Conservation (phyloP, 1,140 invertebrate genomes). For the Temnothorax nylanderi region DNA sequence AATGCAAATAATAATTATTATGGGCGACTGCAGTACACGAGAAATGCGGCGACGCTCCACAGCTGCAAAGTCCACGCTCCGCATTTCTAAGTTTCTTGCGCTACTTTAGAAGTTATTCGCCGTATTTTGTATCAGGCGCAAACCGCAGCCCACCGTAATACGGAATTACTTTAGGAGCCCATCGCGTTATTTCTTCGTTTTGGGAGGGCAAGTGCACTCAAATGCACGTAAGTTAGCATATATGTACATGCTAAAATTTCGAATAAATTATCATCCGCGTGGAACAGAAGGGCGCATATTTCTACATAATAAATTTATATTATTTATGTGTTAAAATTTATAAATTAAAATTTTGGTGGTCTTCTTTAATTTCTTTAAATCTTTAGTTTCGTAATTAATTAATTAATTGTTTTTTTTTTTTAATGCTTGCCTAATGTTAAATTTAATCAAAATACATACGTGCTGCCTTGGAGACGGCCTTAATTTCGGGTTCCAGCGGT, state of each 20-base stretch:
- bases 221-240: not conserved
- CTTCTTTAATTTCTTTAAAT: not conserved
- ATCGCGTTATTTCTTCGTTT: conserved; percentile 28
- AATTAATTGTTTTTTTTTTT: not conserved
- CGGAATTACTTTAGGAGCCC: conserved; percentile 24
- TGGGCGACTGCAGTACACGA: not conserved
- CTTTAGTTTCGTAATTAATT: not conserved
- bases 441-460: conserved; percentile 84
- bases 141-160: conserved; percentile 1
- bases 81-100: conserved; percentile 12
- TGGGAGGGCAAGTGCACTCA: not conserved
- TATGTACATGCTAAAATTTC: not conserved
- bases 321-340: not conserved
- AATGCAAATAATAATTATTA: conserved; percentile 31
- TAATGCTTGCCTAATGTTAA: not conserved
- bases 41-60: not conserved
- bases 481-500: conserved; percentile 92
- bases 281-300: not conserved
- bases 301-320: not conserved
- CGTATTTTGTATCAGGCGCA: conserved; percentile 26
- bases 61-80: conserved; percentile 5
- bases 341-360: not conserved
- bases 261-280: not conserved
- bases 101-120: conserved; percentile 30
- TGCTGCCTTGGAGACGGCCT: conserved; percentile 89